Conservation (phyloP, 2,797 vertebrate species). For the Bovichtus variegatus region DNA sequence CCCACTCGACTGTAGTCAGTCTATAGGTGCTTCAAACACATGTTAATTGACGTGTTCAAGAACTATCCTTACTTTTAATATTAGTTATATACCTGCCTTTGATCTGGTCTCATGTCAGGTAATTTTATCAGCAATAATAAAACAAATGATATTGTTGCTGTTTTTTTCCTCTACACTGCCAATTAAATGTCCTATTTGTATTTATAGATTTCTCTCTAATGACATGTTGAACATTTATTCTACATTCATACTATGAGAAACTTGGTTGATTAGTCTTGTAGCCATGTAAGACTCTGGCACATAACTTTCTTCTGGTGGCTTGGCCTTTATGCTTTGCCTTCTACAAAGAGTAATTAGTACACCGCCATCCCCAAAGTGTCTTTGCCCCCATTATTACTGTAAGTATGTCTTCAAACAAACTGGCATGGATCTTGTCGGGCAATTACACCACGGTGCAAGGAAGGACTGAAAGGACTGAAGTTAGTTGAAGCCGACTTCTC, state of each 20-base stretch:
- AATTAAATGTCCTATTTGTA: background rate
- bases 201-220: slow-evolving; percentile 4
- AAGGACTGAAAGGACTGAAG: background rate
- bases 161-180: background rate
- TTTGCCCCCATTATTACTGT: slow-evolving; percentile 5
- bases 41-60: slow-evolving; percentile 18
- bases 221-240: background rate
- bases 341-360: slow-evolving; percentile 32
- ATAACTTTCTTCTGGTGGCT: background rate
- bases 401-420: slow-evolving; percentile 11
- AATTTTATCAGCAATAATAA: background rate
- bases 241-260: background rate
- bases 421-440: background rate
- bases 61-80: slow-evolving; percentile 15
- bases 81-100: slow-evolving; percentile 17
- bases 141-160: background rate
- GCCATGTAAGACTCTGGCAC: background rate
- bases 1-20: background rate
- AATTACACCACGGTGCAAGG: background rate
- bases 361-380: slow-evolving; percentile 8
- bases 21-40: background rate
- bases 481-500: background rate
- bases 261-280: background rate
- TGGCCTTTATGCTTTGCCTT: slow-evolving; percentile 6
- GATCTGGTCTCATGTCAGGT: slow-evolving; percentile 7